Conservation (phyloP, 2,113 vertebrate species). For the Bufo bufo region DNA sequence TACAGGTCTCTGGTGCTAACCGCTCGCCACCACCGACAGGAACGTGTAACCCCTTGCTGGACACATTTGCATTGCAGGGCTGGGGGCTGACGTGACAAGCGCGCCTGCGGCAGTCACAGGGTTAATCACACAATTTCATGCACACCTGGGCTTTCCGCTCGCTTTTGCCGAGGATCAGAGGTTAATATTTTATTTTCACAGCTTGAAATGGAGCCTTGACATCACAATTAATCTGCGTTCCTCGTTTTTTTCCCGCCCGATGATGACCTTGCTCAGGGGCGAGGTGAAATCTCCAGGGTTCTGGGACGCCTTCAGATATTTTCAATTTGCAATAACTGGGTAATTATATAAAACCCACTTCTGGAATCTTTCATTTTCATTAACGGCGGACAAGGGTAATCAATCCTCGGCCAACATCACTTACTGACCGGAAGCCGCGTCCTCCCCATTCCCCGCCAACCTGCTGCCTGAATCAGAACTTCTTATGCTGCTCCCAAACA, state of each 20-base stretch:
- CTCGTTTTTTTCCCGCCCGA: neutral
- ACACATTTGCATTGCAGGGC: neutral
- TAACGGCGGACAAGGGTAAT: conserved; percentile 26
- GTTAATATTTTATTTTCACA: conserved; percentile 52
- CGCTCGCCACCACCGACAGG: neutral
- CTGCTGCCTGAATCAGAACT: neutral
- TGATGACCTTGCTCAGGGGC: conserved; percentile 26
- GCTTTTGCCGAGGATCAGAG: neutral
- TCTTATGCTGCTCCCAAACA: neutral
- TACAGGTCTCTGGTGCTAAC: neutral
- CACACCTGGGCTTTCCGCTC: conserved; percentile 17
- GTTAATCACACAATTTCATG: conserved; percentile 45
- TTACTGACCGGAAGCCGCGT: neutral
- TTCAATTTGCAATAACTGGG: conserved; percentile 10
- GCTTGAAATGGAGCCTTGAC: conserved; percentile 38
- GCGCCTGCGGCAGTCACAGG: neutral
- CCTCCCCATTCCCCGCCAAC: neutral
- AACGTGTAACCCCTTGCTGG: neutral
- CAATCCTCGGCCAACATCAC: conserved; percentile 10
- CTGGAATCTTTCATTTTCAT: conserved; percentile 49
- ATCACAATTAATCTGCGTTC: conserved; percentile 32
- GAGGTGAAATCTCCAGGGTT: neutral
- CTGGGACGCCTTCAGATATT: conserved; percentile 17
- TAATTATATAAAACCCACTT: conserved; percentile 38
- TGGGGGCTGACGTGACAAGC: neutral